Base-by-base conservation (phyloP, 1,140 invertebrate genomes). In the Drosophila funebris region DNA sequence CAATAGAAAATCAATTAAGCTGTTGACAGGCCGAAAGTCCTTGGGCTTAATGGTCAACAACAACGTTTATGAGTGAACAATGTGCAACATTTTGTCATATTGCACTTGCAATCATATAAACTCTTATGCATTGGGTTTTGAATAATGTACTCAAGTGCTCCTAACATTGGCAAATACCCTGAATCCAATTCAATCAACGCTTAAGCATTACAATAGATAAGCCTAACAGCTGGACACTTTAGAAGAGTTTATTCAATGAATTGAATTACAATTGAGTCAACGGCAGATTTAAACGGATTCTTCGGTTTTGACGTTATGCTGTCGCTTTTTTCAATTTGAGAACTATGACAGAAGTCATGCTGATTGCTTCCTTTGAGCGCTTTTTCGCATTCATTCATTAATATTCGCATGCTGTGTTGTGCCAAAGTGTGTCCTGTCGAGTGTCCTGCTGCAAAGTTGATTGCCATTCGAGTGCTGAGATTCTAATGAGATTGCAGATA, bases 1-100 rank as follows among this genome's bases (percentile, higher is more conserved):
- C 52, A 67, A 58, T 67, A 44, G 44, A 33, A 72, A 66, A 67
- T 58, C 69, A 72, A 72, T 72, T 72, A 66, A 67, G 31, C 29
- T 37, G 53, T 41, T 48, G 44, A 14, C 29, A 41, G 44, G 18
- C 31, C 1, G 22, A 1, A 24, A 36, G 24, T 60, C 18, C 50
- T 53, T 53, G 20, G 36, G 36, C 56, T 36, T 60, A 68, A 52
- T 68, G 44, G 36, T 43, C 33, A n/a, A n/a, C n/a, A n/a, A n/a
- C 20, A 66, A 46, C 39, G 39, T 33, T 56, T 39, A 56, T 27
- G 54, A 57, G 27, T 46, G 18, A 29, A 50, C 46, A 50, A 11
- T 20, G 41, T 43, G 41, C 16, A 9, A 14, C 27, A 50, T 31
- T 60, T 60, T 13, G 18, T 31, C 36, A 68, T 18, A 60, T 43